Percentiles rank a stretch among this genome's conserved stretches.
These are phyloP conservation scores for Deilephila elpenor DNA, from an alignment of 2,888 invertebrate genomes.

Conservation along the genomic window DNA sequence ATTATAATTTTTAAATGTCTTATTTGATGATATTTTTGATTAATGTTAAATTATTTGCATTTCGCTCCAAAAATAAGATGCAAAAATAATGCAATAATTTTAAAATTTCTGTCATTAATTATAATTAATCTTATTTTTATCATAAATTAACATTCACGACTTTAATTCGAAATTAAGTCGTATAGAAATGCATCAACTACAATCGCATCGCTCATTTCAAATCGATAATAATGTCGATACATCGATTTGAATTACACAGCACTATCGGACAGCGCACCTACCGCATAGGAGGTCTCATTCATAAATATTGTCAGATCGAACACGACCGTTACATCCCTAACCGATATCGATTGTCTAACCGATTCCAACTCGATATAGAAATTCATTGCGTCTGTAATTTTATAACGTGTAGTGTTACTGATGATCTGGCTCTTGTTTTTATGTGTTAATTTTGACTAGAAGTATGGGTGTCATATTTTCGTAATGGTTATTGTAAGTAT, in stretches of 20 bases:
- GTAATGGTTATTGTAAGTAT: too few species aligned
- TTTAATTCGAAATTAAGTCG: neutral
- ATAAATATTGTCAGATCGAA: slow-evolving; percentile 65
- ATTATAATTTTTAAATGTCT: too few species aligned
- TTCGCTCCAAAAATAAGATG: too few species aligned
- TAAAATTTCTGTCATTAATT: too few species aligned
- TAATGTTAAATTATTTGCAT: too few species aligned
- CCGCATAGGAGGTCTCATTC: slow-evolving; percentile 69
- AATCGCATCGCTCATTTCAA: slow-evolving; percentile 8
- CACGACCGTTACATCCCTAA: slow-evolving; percentile 72
- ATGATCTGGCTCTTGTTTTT: neutral
- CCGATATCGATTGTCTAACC: slow-evolving; percentile 62
- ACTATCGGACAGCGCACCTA: slow-evolving; percentile 52
- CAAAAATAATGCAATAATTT: too few species aligned
- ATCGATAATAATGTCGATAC: slow-evolving; percentile 21
- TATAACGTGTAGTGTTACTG: slow-evolving; percentile 5
- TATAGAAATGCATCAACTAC: neutral
- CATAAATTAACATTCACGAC: too few species aligned
- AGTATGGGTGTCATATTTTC: neutral
- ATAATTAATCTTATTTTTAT: too few species aligned
- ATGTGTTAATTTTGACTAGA: slow-evolving; percentile 4
- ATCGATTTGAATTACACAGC: slow-evolving; percentile 24
- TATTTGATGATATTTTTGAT: too few species aligned
- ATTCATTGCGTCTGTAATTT: slow-evolving; percentile 26
- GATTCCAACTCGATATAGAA: slow-evolving; percentile 55